Evolutionary conservation across 2,888 invertebrate species (phyloP).

Genomic region (Athetis lepigone): DNA sequence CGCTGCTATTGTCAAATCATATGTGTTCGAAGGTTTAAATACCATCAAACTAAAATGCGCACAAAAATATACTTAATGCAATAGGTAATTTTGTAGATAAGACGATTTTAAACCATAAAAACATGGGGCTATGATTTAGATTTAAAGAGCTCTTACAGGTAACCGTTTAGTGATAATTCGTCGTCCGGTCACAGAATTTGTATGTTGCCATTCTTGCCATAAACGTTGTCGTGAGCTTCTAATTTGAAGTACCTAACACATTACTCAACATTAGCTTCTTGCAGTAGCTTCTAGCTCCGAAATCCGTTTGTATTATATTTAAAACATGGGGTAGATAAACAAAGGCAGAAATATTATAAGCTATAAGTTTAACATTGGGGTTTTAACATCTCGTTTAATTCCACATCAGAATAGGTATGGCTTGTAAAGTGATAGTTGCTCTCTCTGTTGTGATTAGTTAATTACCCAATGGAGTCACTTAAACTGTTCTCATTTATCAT

Average conservation of each 20-base stretch:
- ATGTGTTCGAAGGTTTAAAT: too few species aligned
- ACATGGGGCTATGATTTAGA: conserved; percentile 13
- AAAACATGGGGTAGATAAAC: conserved; percentile 16
- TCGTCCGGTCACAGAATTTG: conserved; percentile 70
- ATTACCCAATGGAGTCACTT: background rate
- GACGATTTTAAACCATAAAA: conserved; percentile 10
- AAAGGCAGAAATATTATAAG: too few species aligned
- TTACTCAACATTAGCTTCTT: conserved; percentile 58
- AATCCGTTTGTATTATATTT: conserved; percentile 14
- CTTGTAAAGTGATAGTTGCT: background rate
- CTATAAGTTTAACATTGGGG: background rate
- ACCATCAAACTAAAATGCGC: too few species aligned
- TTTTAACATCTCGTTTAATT: conserved; percentile 16
- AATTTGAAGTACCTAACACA: conserved; percentile 67
- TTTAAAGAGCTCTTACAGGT: conserved; percentile 31
- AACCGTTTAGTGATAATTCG: conserved; percentile 57
- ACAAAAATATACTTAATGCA: too few species aligned
- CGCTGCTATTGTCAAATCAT: too few species aligned
- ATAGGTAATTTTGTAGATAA: background rate
- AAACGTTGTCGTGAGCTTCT: conserved; percentile 69
- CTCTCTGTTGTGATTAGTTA: background rate
- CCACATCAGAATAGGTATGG: background rate
- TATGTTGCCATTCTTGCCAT: conserved; percentile 36
- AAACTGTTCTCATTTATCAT: background rate
- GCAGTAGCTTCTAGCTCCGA: conserved; percentile 24